Evolutionary conservation across 2,797 vertebrate species (phyloP).

Genomic region (Sebastes trivittatus): DNA sequence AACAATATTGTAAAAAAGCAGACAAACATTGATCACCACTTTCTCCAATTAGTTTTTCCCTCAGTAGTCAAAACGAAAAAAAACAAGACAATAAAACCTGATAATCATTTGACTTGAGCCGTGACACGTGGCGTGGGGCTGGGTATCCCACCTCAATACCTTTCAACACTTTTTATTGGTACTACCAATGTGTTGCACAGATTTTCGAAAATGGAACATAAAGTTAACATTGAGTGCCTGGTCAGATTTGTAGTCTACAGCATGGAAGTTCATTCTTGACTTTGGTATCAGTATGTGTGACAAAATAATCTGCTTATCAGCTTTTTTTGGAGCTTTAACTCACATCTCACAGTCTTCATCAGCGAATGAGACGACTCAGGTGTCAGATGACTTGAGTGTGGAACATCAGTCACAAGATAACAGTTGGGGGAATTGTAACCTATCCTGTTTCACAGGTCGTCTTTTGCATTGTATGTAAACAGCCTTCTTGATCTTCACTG

Average conservation of each 20-base stretch:
- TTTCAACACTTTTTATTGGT: background rate
- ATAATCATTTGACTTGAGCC: background rate
- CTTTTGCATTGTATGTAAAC: background rate
- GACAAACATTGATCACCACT: background rate
- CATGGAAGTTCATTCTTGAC: too few relatives aligned
- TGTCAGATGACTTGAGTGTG: background rate
- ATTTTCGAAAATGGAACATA: background rate
- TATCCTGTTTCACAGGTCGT: background rate
- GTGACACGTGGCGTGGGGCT: background rate
- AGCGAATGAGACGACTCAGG: background rate
- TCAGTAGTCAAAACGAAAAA: background rate
- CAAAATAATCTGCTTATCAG: background rate
- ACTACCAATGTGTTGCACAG: background rate
- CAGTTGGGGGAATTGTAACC: background rate
- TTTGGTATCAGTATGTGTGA: background rate
- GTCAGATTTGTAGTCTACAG: too few relatives aligned
- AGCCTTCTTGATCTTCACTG: background rate
- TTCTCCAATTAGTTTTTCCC: background rate
- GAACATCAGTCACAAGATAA: background rate
- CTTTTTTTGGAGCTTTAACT: background rate
- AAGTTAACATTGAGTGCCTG: too few relatives aligned
- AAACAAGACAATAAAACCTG: background rate
- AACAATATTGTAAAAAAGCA: background rate
- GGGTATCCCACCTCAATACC: background rate
- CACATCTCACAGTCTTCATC: background rate